Percentiles rank a stretch among this genome's conserved stretches.
phyloP scores from a whole-genome alignment of 2,113 vertebrate genomes.

The Ceuthmochares aereus region DNA sequence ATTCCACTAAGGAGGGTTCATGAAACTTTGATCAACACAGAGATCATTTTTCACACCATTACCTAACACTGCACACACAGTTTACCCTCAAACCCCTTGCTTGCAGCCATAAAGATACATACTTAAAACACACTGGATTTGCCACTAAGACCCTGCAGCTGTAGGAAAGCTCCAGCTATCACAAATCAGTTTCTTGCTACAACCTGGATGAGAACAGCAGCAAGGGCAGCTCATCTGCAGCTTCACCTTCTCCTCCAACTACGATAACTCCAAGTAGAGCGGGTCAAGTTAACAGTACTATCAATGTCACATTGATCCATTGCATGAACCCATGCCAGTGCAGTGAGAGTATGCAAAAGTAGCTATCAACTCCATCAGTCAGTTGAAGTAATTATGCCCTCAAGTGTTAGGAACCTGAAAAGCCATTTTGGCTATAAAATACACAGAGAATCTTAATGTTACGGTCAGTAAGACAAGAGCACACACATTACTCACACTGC shows the following conservation, averaged over 20 bases:
- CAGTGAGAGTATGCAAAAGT: neutral
- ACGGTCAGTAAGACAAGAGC: neutral
- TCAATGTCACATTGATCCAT: neutral
- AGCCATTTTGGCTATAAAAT: conserved; percentile 14
- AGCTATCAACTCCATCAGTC: conserved; percentile 11
- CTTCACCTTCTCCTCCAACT: neutral
- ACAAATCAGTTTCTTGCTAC: neutral
- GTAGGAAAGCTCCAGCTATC: neutral
- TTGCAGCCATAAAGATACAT: neutral
- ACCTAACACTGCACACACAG: neutral
- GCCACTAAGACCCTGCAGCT: neutral
- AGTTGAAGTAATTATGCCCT: conserved; percentile 28
- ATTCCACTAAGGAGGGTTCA: neutral
- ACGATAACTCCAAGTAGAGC: neutral
- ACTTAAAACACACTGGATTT: neutral
- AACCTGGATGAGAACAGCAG: neutral
- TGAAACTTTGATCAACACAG: neutral
- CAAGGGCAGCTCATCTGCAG: neutral
- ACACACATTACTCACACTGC: neutral
- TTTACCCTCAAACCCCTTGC: neutral
- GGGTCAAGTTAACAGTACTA: neutral
- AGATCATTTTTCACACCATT: neutral
- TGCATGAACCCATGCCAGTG: neutral
- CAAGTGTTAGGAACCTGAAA: conserved; percentile 38
- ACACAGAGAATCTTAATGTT: neutral